Percentiles rank a stretch among this genome's conserved stretches.
These are phyloP conservation scores for Clostera curtula DNA, from an alignment of 2,888 invertebrate species.

Conservation along the genomic window DNA sequence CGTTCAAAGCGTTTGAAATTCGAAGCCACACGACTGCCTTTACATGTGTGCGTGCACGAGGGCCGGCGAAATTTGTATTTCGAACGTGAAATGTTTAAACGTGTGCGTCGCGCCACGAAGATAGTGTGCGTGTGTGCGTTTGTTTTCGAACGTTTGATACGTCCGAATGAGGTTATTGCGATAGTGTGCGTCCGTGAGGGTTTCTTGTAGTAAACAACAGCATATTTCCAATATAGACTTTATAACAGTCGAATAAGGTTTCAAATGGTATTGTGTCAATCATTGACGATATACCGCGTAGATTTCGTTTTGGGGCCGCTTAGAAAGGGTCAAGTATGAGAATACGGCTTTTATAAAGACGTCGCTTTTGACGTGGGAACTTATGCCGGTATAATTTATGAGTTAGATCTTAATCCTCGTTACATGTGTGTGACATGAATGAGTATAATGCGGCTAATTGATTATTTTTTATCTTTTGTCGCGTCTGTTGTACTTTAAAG, in stretches of 20 bases:
- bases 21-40: slow-evolving; percentile 27
- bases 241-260: too few relatives aligned
- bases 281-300: slow-evolving; percentile 27
- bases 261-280: too few relatives aligned
- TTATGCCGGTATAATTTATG: slow-evolving; percentile 41
- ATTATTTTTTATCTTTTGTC: slow-evolving; percentile 7
- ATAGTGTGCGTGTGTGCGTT: slow-evolving; percentile 23
- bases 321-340: slow-evolving; percentile 67
- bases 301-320: slow-evolving; percentile 43
- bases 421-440: slow-evolving; percentile 22
- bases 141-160: slow-evolving; percentile 41
- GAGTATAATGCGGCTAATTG: slow-evolving; percentile 12
- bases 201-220: too few relatives aligned
- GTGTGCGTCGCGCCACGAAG: slow-evolving; percentile 15
- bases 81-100: slow-evolving; percentile 13
- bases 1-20: slow-evolving; percentile 21
- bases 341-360: slow-evolving; percentile 60
- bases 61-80: slow-evolving; percentile 25
- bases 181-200: slow-evolving; percentile 28
- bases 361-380: slow-evolving; percentile 60
- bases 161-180: slow-evolving; percentile 56
- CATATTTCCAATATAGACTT: too few relatives aligned
- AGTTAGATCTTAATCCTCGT: slow-evolving; percentile 28
- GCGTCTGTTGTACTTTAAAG: slow-evolving; percentile 6
- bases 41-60: slow-evolving; percentile 15